Base-by-base conservation (phyloP, 2,797 vertebrate genomes). In the Phataginus tricuspis region DNA sequence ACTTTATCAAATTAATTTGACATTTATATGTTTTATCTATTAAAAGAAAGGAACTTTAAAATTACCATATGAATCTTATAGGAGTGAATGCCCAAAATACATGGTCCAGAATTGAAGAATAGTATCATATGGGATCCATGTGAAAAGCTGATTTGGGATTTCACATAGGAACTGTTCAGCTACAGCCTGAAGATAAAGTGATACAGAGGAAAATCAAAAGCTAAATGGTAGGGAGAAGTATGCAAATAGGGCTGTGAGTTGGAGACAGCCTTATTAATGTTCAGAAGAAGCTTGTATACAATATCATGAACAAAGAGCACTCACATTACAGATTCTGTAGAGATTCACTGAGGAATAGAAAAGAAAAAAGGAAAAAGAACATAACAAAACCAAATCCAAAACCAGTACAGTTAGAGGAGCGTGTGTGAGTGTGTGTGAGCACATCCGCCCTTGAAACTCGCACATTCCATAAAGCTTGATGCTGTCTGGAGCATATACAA, bases 201-300 rank as follows among this genome's bases (percentile, higher is more conserved):
- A 85, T 74, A 55, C 68, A 91, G 69, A 53, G 31, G 45, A 91
- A 97, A 94, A 96, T 90, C 89, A 93, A 96, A 97, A 90, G 77
- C 77, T 79, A 78, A 86, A 87, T 69, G 68, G 90, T 85, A 31
- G 29, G 51, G 64, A 86, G 45, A 95, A 19, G 21, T 66, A 92
- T 97, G 94, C 91, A 97, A 96, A 96, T 95, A 51, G 37, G 80
- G 8, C 71, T 95, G 72, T 57, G 84, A 71, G 69, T 86, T 95
- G 59, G 74, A 97, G 87, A 57, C 51, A 78, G 72, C 57, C 93
- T 96, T 96, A 96, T 96, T 97, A 96, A 96, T 93, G 97, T 98
- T 96, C 93, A 86, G 51, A 64, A 66, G 82, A 96, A 69, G 31
- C 59, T 92, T 96, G 80, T 93, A 93, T 83, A 96, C 37, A 96